phyloP scores from a whole-genome alignment of 2,797 vertebrate species.

The Enteromius thamalakanensis region DNA sequence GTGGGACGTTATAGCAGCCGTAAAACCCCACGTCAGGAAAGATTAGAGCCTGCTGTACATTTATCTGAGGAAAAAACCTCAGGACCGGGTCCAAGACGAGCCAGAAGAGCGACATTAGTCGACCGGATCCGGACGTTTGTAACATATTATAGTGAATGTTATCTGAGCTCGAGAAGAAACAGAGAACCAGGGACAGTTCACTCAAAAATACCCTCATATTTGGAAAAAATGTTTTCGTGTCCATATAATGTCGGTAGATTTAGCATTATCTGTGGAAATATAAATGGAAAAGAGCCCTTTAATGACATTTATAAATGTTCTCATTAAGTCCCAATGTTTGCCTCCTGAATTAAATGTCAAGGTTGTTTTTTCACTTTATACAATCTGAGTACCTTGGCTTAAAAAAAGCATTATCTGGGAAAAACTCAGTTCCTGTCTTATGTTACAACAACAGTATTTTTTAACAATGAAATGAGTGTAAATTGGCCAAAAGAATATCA shows the following conservation, averaged over 20 bases:
- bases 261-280: too few species aligned
- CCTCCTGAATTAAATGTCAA: too few species aligned
- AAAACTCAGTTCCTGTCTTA: neutral
- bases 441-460: too few species aligned
- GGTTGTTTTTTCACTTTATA: too few species aligned
- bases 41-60: slow-evolving; percentile 68
- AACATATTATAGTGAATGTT: neutral
- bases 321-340: too few species aligned
- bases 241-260: neutral
- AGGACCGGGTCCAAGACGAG: slow-evolving; percentile 48
- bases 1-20: slow-evolving; percentile 70
- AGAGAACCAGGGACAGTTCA: neutral
- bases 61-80: slow-evolving; percentile 58
- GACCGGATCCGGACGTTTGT: too few species aligned
- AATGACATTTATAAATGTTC: neutral
- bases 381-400: too few species aligned
- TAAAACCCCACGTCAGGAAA: slow-evolving; percentile 67
- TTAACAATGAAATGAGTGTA: too few species aligned
- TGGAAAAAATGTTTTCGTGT: too few species aligned
- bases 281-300: too few species aligned
- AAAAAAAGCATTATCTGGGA: too few species aligned
- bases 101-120: slow-evolving; percentile 6
- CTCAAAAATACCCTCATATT: neutral
- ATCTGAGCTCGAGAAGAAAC: neutral
- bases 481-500: too few species aligned